These are phyloP conservation scores for Myocastor coypus DNA, from an alignment of 2,113 vertebrate species.

Conservation along the genomic window DNA sequence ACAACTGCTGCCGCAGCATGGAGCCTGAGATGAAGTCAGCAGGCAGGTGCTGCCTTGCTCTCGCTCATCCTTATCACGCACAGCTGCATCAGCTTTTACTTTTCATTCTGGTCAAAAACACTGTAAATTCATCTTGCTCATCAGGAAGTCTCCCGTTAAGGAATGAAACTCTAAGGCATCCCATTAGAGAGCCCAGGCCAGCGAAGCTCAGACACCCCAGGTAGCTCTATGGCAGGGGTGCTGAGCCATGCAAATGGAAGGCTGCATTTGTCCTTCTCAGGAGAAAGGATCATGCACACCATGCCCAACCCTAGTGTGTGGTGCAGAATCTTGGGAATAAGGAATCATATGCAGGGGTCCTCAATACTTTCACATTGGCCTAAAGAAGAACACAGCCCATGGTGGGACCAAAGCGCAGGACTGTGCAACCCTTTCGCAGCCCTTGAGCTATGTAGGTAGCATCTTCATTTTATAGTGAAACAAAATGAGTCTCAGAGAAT, in stretches of 20 bases:
- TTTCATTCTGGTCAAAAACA: constrained; percentile 37
- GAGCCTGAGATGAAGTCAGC: constrained; percentile 49
- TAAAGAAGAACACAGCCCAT: neutral
- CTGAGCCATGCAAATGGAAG: neutral
- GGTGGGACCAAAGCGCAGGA: neutral
- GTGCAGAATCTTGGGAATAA: neutral
- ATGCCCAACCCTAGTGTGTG: too few relatives aligned
- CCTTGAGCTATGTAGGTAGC: neutral
- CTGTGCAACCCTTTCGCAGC: neutral
- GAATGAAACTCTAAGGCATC: neutral
- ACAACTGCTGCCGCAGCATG: constrained; percentile 29
- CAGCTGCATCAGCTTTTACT: constrained; percentile 67
- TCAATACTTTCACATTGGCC: neutral
- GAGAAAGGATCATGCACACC: too few relatives aligned
- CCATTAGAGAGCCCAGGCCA: neutral
- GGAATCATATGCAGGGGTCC: neutral
- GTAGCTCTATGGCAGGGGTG: too few relatives aligned
- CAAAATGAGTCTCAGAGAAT: constrained; percentile 16
- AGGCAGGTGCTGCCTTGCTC: constrained; percentile 30
- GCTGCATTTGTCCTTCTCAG: neutral
- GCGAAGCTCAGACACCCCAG: neutral
- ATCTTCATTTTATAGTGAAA: constrained; percentile 47
- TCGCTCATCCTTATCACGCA: neutral
- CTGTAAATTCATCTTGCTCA: constrained; percentile 20
- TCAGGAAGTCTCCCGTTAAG: neutral